Conservation (phyloP, 2,888 invertebrate species). For the Cephus runcator region DNA sequence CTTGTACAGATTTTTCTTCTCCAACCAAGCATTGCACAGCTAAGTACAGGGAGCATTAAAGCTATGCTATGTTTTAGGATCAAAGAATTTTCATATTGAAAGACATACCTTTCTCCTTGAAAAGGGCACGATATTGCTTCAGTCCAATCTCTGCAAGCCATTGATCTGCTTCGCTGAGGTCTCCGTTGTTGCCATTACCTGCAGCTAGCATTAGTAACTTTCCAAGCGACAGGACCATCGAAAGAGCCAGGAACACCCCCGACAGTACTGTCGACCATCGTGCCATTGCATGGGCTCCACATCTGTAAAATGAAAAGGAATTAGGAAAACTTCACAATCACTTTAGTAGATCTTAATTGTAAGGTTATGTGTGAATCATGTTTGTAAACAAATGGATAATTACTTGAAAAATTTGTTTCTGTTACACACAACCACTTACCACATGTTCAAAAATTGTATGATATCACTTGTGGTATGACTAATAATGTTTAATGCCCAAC, state of each 20-base stretch:
- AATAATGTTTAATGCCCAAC: background rate
- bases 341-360: background rate
- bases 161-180: slow-evolving; percentile 74
- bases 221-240: slow-evolving; percentile 60
- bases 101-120: slow-evolving; percentile 77
- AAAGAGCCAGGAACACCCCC: slow-evolving; percentile 61
- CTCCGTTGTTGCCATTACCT: slow-evolving; percentile 65
- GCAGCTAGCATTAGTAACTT: slow-evolving; percentile 60
- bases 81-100: background rate
- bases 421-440: background rate
- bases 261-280: slow-evolving; percentile 64
- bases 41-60: background rate
- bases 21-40: background rate
- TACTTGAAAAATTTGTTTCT: background rate
- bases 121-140: slow-evolving; percentile 75
- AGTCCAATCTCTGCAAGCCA: slow-evolving; percentile 83
- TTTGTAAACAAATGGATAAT: slow-evolving; percentile 46
- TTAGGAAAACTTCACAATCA: background rate
- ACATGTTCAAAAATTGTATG: background rate
- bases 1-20: background rate
- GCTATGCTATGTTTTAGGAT: background rate
- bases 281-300: slow-evolving; percentile 55
- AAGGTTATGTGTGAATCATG: slow-evolving; percentile 43
- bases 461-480: background rate
- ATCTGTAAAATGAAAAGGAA: slow-evolving; percentile 31